These are phyloP conservation scores for Apteryx owenii DNA, from an alignment of 2,113 vertebrate genomes.

Conservation along the genomic window DNA sequence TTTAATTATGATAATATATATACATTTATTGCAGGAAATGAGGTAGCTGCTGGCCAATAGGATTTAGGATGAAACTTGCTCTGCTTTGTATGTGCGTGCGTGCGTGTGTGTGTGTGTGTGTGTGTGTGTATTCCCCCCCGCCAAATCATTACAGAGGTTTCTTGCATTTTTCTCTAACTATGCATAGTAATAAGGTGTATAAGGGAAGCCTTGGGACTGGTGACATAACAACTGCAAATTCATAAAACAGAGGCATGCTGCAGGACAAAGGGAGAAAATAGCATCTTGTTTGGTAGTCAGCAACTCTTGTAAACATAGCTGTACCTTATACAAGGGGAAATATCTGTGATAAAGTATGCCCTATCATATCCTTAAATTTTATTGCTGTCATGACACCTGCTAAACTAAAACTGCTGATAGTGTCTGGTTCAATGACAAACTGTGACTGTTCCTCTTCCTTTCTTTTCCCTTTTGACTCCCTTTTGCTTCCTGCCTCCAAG, in stretches of 20 bases:
- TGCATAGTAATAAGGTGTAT: neutral
- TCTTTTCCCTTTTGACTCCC: neutral
- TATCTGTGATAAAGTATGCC: neutral
- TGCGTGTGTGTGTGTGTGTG: too few species aligned
- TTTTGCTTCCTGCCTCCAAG: neutral
- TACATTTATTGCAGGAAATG: neutral
- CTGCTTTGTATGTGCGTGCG: too few species aligned
- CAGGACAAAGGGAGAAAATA: neutral
- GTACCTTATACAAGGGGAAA: neutral
- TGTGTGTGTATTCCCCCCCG: too few species aligned
- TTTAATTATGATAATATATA: neutral
- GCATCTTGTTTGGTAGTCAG: neutral
- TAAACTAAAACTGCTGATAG: neutral
- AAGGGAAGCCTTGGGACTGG: neutral
- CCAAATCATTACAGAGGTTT: neutral
- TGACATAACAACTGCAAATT: neutral
- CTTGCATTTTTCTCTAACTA: neutral
- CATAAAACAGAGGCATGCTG: neutral
- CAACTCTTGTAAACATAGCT: neutral
- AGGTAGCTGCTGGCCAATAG: neutral
- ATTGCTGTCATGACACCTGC: neutral
- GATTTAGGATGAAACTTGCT: neutral
- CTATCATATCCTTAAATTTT: constrained; percentile 13
- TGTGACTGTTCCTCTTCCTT: neutral
- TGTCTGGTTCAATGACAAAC: neutral